Evolutionary conservation across 2,888 invertebrate species (phyloP).

Genomic region (Yponomeuta malinellus): DNA sequence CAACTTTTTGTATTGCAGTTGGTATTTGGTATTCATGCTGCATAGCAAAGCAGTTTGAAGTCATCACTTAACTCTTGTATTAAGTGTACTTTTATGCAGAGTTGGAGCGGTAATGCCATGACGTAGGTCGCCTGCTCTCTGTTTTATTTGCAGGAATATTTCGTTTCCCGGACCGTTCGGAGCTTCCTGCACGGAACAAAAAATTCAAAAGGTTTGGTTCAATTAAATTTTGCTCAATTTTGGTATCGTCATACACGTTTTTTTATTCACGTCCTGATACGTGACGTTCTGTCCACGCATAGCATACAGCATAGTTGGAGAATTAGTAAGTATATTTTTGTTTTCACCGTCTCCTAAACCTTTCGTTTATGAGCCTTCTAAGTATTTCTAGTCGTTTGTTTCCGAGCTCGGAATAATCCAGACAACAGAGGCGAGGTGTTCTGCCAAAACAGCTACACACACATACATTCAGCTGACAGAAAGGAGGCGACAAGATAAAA

Average conservation of each 20-base stretch:
- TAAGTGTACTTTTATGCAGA: constrained; percentile 1
- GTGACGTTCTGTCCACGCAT: too few species aligned
- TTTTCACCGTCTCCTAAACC: too few species aligned
- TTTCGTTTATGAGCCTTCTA: neutral
- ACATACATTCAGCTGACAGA: neutral
- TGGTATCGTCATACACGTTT: too few species aligned
- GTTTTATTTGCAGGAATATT: constrained; percentile 3
- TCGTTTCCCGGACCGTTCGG: neutral
- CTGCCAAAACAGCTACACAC: neutral
- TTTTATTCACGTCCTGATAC: too few species aligned
- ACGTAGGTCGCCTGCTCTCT: neutral
- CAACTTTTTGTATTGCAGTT: neutral
- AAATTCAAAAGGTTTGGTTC: too few species aligned
- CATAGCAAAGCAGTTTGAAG: constrained; percentile 1
- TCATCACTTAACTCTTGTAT: neutral
- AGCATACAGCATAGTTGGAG: too few species aligned
- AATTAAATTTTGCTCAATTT: too few species aligned
- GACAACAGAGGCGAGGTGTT: neutral
- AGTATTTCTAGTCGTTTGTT: neutral
- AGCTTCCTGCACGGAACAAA: neutral
- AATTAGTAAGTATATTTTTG: too few species aligned
- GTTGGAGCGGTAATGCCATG: neutral
- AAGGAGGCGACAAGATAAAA: neutral
- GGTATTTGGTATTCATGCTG: neutral
- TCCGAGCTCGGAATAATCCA: neutral